Evolutionary conservation across 2,888 invertebrate species (phyloP).

Genomic region (Rotaria magnacalcarata): DNA sequence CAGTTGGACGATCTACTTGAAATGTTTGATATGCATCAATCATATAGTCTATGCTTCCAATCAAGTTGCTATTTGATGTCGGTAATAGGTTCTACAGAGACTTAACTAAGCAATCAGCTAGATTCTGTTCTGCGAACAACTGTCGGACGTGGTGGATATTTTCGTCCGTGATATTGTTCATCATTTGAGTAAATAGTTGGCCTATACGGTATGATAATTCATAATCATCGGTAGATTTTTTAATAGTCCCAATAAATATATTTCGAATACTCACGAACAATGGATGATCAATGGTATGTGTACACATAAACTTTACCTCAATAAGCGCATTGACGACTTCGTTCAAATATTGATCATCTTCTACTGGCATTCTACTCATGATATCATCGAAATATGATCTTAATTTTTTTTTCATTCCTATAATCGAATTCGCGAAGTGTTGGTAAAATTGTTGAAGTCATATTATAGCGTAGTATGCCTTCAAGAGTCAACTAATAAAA

Average conservation of each 20-base stretch:
- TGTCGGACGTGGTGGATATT: neutral
- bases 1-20: neutral
- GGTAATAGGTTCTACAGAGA: neutral
- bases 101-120: neutral
- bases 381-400: neutral
- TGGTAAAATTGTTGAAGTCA: neutral
- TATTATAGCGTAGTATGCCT: neutral
- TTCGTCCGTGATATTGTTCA: neutral
- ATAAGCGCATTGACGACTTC: neutral
- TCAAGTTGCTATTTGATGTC: neutral
- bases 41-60: neutral
- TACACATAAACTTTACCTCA: neutral
- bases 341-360: neutral
- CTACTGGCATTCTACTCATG: neutral
- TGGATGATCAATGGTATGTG: neutral
- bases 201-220: neutral
- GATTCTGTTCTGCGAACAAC: neutral
- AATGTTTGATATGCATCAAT: neutral
- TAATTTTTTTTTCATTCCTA: neutral
- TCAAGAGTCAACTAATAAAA: neutral
- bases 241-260: neutral
- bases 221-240: neutral
- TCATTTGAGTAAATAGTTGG: neutral
- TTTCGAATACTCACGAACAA: neutral
- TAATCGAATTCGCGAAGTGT: neutral